Conservation (phyloP, 2,113 vertebrate species). For the Onychorhynchus coronatus region DNA sequence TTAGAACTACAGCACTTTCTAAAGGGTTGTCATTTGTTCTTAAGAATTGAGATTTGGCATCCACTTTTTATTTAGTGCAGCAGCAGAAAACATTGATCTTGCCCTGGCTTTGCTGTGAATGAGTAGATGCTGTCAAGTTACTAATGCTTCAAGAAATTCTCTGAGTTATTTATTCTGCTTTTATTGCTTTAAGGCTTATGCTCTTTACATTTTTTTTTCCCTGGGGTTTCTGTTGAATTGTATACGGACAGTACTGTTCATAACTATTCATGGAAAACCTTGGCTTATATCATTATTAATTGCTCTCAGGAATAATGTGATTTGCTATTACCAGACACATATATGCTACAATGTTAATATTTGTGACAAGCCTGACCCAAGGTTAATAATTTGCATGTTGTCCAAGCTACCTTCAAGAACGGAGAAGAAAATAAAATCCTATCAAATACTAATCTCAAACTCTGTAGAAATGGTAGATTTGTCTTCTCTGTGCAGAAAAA, state of each 20-base stretch:
- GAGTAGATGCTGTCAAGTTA: constrained; percentile 35
- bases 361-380: neutral
- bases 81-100: constrained; percentile 14
- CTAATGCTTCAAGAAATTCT: constrained; percentile 40
- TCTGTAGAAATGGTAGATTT: neutral
- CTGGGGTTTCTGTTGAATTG: neutral
- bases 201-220: neutral
- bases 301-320: neutral
- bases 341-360: neutral
- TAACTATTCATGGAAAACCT: neutral
- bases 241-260: neutral
- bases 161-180: constrained; percentile 17
- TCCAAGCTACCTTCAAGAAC: neutral
- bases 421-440: constrained; percentile 18
- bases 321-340: neutral
- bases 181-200: constrained; percentile 14
- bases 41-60: neutral
- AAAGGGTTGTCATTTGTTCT: constrained; percentile 41
- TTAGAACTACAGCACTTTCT: neutral
- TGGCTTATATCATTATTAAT: neutral
- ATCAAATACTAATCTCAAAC: neutral
- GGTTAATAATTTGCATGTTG: constrained; percentile 39
- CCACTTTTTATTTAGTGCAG: constrained; percentile 32
- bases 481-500: constrained; percentile 3
- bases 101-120: constrained; percentile 21